These are phyloP conservation scores for Amblyraja radiata DNA, from an alignment of 2,797 vertebrate species.

Conservation along the genomic window DNA sequence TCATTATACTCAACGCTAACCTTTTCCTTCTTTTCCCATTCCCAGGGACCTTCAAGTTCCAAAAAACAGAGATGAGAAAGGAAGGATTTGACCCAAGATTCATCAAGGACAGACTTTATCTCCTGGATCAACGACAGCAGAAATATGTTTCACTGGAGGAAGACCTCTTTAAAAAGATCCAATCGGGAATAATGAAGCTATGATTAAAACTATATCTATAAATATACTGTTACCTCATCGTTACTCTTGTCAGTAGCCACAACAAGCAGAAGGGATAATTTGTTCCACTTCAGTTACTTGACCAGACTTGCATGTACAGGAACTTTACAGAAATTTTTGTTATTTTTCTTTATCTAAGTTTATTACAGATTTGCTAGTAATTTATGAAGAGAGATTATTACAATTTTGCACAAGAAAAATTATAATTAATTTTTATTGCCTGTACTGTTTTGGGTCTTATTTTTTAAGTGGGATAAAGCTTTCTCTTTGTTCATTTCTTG, in stretches of 20 bases:
- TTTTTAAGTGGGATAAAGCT: neutral
- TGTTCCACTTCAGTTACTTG: slow-evolving; percentile 30
- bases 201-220: slow-evolving; percentile 50
- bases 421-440: slow-evolving; percentile 33
- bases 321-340: slow-evolving; percentile 17
- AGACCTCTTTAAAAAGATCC: slow-evolving; percentile 67
- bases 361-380: slow-evolving; percentile 30
- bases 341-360: slow-evolving; percentile 37
- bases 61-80: slow-evolving; percentile 82
- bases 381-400: slow-evolving; percentile 33
- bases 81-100: slow-evolving; percentile 70
- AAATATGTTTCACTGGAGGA: slow-evolving; percentile 65
- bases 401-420: slow-evolving; percentile 37
- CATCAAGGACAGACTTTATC: slow-evolving; percentile 80
- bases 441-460: neutral
- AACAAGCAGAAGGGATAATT: slow-evolving; percentile 30
- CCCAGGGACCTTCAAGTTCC: slow-evolving; percentile 91
- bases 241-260: slow-evolving; percentile 8
- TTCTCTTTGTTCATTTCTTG: neutral
- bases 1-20: neutral
- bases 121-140: slow-evolving; percentile 79
- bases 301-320: slow-evolving; percentile 32
- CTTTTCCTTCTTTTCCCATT: slow-evolving; percentile 8
- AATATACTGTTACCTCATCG: slow-evolving; percentile 27
- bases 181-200: slow-evolving; percentile 81